phyloP scores from a whole-genome alignment of 2,113 vertebrate species.

The Etheostoma spectabile region DNA sequence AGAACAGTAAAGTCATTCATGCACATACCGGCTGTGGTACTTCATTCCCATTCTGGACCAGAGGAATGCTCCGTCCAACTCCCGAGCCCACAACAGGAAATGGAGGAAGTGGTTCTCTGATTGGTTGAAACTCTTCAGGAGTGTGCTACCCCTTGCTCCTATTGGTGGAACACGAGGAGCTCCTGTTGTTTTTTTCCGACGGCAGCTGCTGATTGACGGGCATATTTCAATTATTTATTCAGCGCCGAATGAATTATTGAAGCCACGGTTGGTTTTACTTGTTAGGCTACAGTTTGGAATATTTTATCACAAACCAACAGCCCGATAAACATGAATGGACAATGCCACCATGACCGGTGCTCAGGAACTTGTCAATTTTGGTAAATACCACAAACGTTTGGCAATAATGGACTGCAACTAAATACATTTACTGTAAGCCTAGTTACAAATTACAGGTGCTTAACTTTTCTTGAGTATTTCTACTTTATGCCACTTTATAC shows the following conservation, averaged over 20 bases:
- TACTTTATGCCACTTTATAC: too few relatives aligned
- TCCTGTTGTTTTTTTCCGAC: constrained; percentile 42
- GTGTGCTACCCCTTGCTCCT: constrained; percentile 8
- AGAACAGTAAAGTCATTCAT: constrained; percentile 20
- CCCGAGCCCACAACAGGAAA: constrained; percentile 77
- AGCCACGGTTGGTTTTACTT: constrained; percentile 45
- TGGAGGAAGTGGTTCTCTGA: constrained; percentile 63
- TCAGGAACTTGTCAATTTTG: background rate
- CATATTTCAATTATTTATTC: constrained; percentile 81
- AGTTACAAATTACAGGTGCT: background rate
- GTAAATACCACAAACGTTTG: background rate
- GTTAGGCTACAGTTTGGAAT: constrained; percentile 42
- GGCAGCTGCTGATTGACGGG: constrained; percentile 47
- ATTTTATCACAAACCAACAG: background rate
- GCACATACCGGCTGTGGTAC: constrained; percentile 25
- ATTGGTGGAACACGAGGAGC: constrained; percentile 72
- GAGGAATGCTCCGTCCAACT: constrained; percentile 60
- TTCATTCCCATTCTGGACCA: constrained; percentile 59
- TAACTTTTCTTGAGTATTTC: background rate
- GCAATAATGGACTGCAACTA: background rate
- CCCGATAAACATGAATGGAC: too few relatives aligned
- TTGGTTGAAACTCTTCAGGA: constrained; percentile 68
- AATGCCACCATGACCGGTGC: background rate
- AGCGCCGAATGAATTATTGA: constrained; percentile 75
- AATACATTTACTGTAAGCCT: background rate